Percentiles rank a stretch among this genome's conserved stretches.
phyloP scores from a whole-genome alignment of 2,797 vertebrate genomes.

The Sebastes vulpes region DNA sequence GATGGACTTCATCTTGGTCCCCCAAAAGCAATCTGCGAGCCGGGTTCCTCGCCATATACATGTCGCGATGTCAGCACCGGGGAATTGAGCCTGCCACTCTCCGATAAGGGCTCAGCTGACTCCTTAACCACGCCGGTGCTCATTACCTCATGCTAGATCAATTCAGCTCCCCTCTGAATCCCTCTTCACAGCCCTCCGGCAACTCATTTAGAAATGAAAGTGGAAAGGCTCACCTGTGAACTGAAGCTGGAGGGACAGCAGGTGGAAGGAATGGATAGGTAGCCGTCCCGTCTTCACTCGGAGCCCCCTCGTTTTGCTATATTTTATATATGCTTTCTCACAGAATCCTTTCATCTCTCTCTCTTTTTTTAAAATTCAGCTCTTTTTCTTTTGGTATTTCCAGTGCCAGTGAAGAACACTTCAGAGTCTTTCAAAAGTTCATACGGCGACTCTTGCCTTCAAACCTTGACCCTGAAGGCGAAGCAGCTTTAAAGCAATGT shows the following conservation, averaged over 20 bases:
- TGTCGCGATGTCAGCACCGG: constrained; percentile 13
- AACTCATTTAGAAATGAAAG: constrained; percentile 55
- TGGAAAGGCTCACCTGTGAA: constrained; percentile 52
- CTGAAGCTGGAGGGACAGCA: constrained; percentile 26
- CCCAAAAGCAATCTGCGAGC: constrained; percentile 27
- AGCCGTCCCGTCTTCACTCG: background rate
- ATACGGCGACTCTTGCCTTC: background rate
- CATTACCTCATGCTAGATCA: constrained; percentile 54
- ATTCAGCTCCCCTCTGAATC: constrained; percentile 22
- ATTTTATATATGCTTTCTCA: background rate
- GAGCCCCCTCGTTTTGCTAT: background rate
- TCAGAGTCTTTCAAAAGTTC: background rate
- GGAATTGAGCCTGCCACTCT: constrained; percentile 55
- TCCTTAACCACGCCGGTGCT: constrained; percentile 39
- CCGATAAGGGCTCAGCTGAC: constrained; percentile 58
- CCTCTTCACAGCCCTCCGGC: constrained; percentile 31
- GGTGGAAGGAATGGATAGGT: constrained; percentile 1
- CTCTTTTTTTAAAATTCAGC: background rate
- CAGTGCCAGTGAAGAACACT: background rate
- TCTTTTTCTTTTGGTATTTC: background rate
- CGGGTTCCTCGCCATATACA: background rate
- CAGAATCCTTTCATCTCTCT: constrained; percentile 7
- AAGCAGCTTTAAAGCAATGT: background rate
- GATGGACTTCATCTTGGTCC: constrained; percentile 9
- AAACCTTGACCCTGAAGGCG: constrained; percentile 6